Conservation (phyloP, 2,113 vertebrate genomes). For the Atlantisia rogersi region DNA sequence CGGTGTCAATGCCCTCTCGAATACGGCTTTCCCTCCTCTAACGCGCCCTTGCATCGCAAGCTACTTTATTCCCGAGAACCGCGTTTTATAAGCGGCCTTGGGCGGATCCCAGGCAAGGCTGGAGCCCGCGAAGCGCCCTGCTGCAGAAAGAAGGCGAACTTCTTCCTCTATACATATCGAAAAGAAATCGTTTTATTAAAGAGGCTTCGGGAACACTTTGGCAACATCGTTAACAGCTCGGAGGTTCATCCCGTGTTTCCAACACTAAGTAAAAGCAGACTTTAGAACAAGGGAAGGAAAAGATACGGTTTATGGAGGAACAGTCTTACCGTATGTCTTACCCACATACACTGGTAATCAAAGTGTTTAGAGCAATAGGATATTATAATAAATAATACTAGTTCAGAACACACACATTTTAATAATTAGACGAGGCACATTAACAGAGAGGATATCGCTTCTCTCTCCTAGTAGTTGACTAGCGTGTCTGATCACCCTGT, state of each 20-base stretch:
- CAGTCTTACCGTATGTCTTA: background rate
- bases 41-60: accelerated
- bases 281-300: background rate
- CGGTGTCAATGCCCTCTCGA: background rate
- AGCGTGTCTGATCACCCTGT: slow-evolving; percentile 51
- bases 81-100: background rate
- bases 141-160: background rate
- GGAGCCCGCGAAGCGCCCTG: background rate
- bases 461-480: slow-evolving; percentile 61
- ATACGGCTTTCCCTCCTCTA: background rate
- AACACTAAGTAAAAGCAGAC: slow-evolving; percentile 30
- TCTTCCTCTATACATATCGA: background rate
- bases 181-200: slow-evolving; percentile 72
- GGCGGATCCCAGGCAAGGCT: background rate
- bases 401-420: slow-evolving; percentile 46
- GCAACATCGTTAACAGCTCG: slow-evolving; percentile 32
- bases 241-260: slow-evolving; percentile 28
- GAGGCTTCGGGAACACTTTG: background rate
- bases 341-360: slow-evolving; percentile 26
- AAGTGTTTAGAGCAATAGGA: slow-evolving; percentile 45
- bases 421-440: slow-evolving; percentile 63
- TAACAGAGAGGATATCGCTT: background rate
- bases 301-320: background rate
- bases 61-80: background rate
- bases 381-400: slow-evolving; percentile 77